phyloP scores from a whole-genome alignment of 2,888 invertebrate species.

The Furcula furcula region DNA sequence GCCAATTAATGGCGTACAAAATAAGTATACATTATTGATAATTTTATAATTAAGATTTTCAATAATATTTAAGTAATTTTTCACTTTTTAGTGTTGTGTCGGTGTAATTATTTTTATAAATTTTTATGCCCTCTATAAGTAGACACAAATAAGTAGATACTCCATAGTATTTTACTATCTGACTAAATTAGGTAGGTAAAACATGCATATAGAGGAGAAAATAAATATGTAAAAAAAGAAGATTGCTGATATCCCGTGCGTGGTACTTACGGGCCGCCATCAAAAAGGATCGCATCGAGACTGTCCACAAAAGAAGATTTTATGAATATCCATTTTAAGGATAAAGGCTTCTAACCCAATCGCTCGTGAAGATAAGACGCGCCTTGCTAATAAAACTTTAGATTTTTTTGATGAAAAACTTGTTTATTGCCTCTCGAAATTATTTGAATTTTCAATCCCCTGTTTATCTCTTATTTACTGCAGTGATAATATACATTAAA shows the following conservation, averaged over 20 bases:
- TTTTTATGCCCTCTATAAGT: too few relatives aligned
- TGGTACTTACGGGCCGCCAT: background rate
- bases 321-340: conserved; percentile 1
- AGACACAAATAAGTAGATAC: too few relatives aligned
- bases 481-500: too few relatives aligned
- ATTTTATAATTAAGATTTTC: too few relatives aligned
- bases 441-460: background rate
- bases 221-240: background rate
- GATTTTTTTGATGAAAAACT: background rate
- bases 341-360: conserved; percentile 5
- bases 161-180: too few relatives aligned
- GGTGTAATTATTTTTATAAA: too few relatives aligned
- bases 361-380: conserved; percentile 5
- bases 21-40: too few relatives aligned
- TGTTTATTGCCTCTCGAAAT: background rate
- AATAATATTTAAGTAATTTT: too few relatives aligned
- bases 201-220: background rate
- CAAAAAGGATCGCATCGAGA: background rate
- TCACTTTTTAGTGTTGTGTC: too few relatives aligned
- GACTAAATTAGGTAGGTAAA: too few relatives aligned
- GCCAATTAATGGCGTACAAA: too few relatives aligned
- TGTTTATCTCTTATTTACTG: too few relatives aligned
- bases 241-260: background rate
- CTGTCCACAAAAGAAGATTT: background rate
- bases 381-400: background rate